Conservation (phyloP, 2,888 invertebrate genomes). For the Leuctra nigra region DNA sequence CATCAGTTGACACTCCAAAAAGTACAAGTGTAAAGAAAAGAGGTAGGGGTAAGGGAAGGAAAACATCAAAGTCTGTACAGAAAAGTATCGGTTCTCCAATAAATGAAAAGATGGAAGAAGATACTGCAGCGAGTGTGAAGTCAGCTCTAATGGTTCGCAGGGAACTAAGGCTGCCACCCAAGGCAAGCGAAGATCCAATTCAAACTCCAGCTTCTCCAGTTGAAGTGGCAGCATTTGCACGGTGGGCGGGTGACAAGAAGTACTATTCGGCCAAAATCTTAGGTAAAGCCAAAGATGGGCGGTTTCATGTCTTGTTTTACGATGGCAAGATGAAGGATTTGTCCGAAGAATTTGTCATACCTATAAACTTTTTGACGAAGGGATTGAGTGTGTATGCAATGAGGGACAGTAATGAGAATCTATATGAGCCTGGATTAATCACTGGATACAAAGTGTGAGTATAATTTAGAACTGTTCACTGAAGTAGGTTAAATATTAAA, state of each 20-base stretch:
- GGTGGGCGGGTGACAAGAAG: conserved; percentile 57
- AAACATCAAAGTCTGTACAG: too few species aligned
- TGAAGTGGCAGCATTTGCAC: conserved; percentile 54
- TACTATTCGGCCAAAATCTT: conserved; percentile 58
- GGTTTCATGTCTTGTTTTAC: conserved; percentile 56
- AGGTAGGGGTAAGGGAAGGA: too few species aligned
- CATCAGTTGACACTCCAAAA: too few species aligned
- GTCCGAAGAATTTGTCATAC: conserved; percentile 53
- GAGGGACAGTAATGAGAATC: conserved; percentile 48
- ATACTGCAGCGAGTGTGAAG: background rate
- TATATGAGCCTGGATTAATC: conserved; percentile 47
- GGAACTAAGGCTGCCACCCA: too few species aligned
- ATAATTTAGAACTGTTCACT: background rate
- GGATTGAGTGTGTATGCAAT: conserved; percentile 51
- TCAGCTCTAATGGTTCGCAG: background rate
- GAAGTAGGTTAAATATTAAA: too few species aligned
- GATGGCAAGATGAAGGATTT: conserved; percentile 54
- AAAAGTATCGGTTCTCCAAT: too few species aligned
- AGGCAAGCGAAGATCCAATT: too few species aligned
- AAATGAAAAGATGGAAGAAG: background rate
- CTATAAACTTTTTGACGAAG: conserved; percentile 35
- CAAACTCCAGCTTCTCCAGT: too few species aligned
- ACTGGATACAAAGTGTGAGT: conserved; percentile 10
- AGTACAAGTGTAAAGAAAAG: too few species aligned
- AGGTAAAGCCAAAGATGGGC: conserved; percentile 48